Conservation (phyloP, 2,888 invertebrate species). For the Lepetodrilus schrolli region DNA sequence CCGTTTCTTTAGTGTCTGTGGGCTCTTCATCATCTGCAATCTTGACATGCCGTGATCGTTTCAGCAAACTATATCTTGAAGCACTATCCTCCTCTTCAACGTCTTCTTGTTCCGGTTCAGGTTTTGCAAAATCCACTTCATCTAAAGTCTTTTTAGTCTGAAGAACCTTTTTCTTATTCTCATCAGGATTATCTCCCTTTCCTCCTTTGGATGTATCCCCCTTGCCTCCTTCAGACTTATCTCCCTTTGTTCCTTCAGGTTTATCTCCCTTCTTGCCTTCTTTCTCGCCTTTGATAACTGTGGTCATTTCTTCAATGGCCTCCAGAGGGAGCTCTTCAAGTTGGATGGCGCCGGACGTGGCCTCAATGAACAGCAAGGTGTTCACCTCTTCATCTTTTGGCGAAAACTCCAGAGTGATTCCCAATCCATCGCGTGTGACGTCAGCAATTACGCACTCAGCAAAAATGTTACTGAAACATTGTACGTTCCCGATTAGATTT, state of each 20-base stretch:
- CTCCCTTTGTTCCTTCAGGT: background rate
- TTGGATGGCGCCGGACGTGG: constrained; percentile 37
- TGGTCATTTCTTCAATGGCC: constrained; percentile 30
- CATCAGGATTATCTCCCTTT: constrained; percentile 26
- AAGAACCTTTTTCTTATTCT: constrained; percentile 26
- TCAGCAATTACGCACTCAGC: constrained; percentile 60
- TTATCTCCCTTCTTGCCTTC: constrained; percentile 24
- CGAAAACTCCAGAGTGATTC: constrained; percentile 57
- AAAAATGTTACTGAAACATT: constrained; percentile 43
- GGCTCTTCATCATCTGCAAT: too few species aligned
- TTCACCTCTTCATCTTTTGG: constrained; percentile 47
- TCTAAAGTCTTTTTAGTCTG: constrained; percentile 29
- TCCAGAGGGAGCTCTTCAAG: constrained; percentile 22
- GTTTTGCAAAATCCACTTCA: constrained; percentile 18
- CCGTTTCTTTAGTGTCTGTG: too few species aligned
- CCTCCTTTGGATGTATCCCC: background rate
- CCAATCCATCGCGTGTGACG: constrained; percentile 47
- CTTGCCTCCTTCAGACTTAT: constrained; percentile 27
- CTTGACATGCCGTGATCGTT: too few species aligned
- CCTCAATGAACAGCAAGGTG: constrained; percentile 31
- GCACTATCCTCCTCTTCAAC: too few species aligned
- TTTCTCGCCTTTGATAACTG: constrained; percentile 37
- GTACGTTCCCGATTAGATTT: background rate
- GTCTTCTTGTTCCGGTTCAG: too few species aligned
- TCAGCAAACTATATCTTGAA: too few species aligned